Conservation (phyloP, 2,113 vertebrate genomes). For the Ceyx margarethae region DNA sequence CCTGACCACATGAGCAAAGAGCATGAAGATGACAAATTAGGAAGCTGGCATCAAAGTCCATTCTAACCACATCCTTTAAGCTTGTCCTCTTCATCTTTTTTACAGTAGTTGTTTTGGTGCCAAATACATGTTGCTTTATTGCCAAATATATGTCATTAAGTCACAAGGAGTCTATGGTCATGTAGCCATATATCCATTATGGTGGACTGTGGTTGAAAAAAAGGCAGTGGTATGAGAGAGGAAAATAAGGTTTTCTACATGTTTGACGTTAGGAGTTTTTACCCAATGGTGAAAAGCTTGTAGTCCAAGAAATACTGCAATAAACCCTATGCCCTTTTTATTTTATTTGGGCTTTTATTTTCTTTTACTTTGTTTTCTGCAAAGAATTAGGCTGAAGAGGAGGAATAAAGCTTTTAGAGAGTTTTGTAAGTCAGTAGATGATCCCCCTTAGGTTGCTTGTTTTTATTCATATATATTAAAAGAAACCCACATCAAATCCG, state of each 20-base stretch:
- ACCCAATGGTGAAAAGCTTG: background rate
- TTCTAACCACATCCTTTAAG: conserved; percentile 37
- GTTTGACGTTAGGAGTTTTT: background rate
- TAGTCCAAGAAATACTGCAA: background rate
- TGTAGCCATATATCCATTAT: background rate
- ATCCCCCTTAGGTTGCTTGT: background rate
- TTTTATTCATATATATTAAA: conserved; percentile 33
- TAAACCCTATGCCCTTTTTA: background rate
- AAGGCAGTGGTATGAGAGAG: background rate
- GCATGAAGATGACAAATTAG: conserved; percentile 41
- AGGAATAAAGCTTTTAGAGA: background rate
- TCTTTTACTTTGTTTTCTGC: background rate
- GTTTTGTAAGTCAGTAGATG: background rate
- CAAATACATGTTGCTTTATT: background rate
- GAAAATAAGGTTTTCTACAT: background rate
- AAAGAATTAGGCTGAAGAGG: background rate
- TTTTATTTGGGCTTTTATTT: background rate
- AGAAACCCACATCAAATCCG: background rate
- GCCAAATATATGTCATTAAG: conserved; percentile 20
- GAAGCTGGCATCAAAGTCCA: background rate
- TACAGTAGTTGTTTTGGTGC: conserved; percentile 4
- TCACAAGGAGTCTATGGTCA: background rate
- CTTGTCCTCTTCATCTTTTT: conserved; percentile 39
- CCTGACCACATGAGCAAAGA: background rate
- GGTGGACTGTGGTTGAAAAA: background rate